Conservation (phyloP, 1,140 invertebrate species). For the Carcinoscorpius rotundicauda region DNA sequence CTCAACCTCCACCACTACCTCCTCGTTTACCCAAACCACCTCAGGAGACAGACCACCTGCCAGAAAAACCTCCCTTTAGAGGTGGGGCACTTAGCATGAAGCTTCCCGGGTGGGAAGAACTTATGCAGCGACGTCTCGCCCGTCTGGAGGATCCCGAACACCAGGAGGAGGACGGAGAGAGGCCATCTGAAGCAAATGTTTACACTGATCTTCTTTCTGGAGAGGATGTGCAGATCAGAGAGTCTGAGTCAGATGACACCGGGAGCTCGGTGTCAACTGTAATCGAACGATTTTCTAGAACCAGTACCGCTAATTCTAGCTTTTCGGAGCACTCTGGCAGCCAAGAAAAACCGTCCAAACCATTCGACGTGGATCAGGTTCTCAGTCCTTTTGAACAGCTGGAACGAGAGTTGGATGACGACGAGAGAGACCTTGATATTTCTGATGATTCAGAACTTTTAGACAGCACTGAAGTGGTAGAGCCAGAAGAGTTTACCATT, state of each 20-base stretch:
- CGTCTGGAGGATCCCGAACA: not conserved
- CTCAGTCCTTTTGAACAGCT: slow-evolving; percentile 46
- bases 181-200: slow-evolving; percentile 59
- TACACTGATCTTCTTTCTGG: slow-evolving; percentile 59
- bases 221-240: slow-evolving; percentile 37
- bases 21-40: slow-evolving; percentile 10
- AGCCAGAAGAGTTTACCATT: too few relatives aligned
- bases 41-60: too few relatives aligned
- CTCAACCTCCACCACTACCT: slow-evolving; percentile 20
- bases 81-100: slow-evolving; percentile 1
- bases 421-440: not conserved
- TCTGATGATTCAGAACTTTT: too few relatives aligned
- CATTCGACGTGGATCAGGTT: slow-evolving; percentile 49
- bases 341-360: not conserved
- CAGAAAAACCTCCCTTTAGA: slow-evolving; percentile 26
- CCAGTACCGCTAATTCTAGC: slow-evolving; percentile 38
- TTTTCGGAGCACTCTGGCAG: slow-evolving; percentile 34
- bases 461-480: too few relatives aligned
- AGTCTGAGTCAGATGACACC: slow-evolving; percentile 74
- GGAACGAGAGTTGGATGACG: slow-evolving; percentile 39
- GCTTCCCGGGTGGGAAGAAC: slow-evolving; percentile 8
- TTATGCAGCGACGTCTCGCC: not conserved
- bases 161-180: not conserved
- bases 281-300: slow-evolving; percentile 48
- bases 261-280: slow-evolving; percentile 70